Conservation (phyloP, 2,888 invertebrate genomes). For the Elegia similella region DNA sequence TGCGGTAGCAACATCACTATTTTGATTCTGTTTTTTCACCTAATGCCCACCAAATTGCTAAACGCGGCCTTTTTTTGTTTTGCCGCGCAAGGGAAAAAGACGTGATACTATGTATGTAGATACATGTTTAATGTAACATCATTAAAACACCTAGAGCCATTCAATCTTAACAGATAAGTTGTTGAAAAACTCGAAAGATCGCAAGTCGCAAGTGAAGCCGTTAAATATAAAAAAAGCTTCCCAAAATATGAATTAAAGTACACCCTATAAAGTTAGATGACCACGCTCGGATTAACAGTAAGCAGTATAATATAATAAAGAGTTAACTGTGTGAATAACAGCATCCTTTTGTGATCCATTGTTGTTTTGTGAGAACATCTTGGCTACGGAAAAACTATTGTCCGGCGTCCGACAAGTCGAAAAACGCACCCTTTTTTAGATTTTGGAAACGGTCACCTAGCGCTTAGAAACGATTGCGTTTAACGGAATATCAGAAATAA, state of each 20-base stretch:
- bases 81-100: too few species aligned
- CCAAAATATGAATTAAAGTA: background rate
- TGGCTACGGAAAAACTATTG: constrained; percentile 50
- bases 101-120: too few species aligned
- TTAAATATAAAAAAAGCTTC: background rate
- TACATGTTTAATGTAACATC: too few species aligned
- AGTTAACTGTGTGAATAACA: constrained; percentile 81
- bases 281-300: constrained; percentile 35
- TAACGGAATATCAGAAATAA: too few species aligned
- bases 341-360: constrained; percentile 75
- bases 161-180: too few species aligned
- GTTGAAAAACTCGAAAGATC: too few species aligned
- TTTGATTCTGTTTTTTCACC: too few species aligned
- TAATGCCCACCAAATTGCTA: too few species aligned
- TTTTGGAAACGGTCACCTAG: background rate
- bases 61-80: too few species aligned
- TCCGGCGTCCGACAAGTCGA: constrained; percentile 34
- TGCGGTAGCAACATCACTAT: too few species aligned
- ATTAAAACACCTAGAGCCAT: too few species aligned
- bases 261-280: constrained; percentile 29
- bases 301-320: constrained; percentile 58
- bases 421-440: constrained; percentile 8
- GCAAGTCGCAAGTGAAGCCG: background rate
- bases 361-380: constrained; percentile 75
- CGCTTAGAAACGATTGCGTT: background rate